Evolutionary conservation across 2,113 vertebrate species (phyloP).

Genomic region (Paratilapia polleni): DNA sequence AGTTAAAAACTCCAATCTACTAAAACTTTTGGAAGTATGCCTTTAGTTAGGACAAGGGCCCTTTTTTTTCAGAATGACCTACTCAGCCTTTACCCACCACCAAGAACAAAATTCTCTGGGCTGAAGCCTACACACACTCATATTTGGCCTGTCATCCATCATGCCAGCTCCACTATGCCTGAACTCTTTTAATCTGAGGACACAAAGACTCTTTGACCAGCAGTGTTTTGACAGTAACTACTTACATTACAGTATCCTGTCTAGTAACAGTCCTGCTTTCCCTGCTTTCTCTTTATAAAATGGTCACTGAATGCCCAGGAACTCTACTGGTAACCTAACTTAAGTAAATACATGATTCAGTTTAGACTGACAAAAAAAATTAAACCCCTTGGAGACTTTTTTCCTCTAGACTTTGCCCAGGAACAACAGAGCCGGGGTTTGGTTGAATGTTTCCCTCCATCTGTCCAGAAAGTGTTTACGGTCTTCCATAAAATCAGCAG

Average conservation of each 20-base stretch:
- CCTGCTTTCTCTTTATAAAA: constrained; percentile 32
- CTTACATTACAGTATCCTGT: constrained; percentile 60
- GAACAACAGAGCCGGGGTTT: constrained; percentile 46
- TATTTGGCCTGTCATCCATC: constrained; percentile 47
- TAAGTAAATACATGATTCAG: constrained; percentile 55
- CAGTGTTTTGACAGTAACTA: constrained; percentile 73
- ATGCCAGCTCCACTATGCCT: constrained; percentile 40
- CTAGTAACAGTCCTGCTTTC: constrained; percentile 35
- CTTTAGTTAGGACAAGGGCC: background rate
- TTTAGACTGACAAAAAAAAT: constrained; percentile 45
- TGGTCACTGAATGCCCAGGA: constrained; percentile 41
- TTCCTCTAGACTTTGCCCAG: constrained; percentile 46
- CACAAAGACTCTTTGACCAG: constrained; percentile 74
- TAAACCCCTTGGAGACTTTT: constrained; percentile 27
- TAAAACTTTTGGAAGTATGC: background rate
- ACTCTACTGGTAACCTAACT: constrained; percentile 55
- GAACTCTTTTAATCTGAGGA: constrained; percentile 52
- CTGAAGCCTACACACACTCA: constrained; percentile 43
- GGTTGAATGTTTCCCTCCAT: constrained; percentile 57
- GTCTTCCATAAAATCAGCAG: constrained; percentile 67
- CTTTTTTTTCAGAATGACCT: constrained; percentile 14
- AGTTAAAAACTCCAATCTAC: background rate
- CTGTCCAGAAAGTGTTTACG: constrained; percentile 62
- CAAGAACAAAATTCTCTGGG: constrained; percentile 31
- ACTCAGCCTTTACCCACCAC: constrained; percentile 24